A percentile compares a stretch with the other conserved stretches of the same genome.
These are phyloP conservation scores for Acanthurus tractus DNA, from an alignment of 2,797 vertebrate species.

Conservation along the genomic window DNA sequence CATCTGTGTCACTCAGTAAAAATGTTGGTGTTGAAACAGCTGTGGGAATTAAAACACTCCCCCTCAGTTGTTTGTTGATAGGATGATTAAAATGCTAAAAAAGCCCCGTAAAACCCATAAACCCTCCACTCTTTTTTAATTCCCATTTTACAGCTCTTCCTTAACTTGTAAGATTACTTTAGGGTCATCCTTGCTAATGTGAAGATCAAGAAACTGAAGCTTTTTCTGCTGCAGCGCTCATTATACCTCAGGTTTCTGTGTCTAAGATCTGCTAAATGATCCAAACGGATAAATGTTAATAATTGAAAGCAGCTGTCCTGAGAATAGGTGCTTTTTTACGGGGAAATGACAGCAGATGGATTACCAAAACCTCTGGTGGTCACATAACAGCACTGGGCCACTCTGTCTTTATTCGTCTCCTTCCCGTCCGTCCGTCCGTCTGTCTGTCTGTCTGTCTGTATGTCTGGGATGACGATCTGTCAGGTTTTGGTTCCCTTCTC, in stretches of 20 bases:
- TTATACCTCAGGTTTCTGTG: slow-evolving; percentile 6
- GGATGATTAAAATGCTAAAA: slow-evolving; percentile 26
- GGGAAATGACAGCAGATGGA: slow-evolving; percentile 42
- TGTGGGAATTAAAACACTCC: slow-evolving; percentile 26
- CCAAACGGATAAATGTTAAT: slow-evolving; percentile 13
- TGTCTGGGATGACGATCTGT: not conserved
- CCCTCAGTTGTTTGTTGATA: slow-evolving; percentile 22
- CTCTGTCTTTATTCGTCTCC: slow-evolving; percentile 20
- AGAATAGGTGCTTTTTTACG: slow-evolving; percentile 22
- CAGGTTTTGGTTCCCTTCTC: not conserved
- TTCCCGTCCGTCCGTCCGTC: not conserved
- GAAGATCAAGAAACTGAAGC: not conserved
- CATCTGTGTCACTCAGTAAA: slow-evolving; percentile 43
- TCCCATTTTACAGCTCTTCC: not conserved
- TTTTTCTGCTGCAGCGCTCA: not conserved
- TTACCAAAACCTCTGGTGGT: slow-evolving; percentile 47
- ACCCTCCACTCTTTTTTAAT: slow-evolving; percentile 15
- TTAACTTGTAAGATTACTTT: not conserved
- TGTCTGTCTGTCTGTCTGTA: not conserved
- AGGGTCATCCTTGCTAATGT: slow-evolving; percentile 1
- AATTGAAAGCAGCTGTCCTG: slow-evolving; percentile 37
- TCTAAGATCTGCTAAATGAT: slow-evolving; percentile 14
- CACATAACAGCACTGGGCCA: slow-evolving; percentile 22
- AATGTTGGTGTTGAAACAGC: slow-evolving; percentile 34
- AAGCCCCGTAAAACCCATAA: not conserved